Evolutionary conservation across 2,113 vertebrate species (phyloP).

Genomic region (Corydoras maculifer): DNA sequence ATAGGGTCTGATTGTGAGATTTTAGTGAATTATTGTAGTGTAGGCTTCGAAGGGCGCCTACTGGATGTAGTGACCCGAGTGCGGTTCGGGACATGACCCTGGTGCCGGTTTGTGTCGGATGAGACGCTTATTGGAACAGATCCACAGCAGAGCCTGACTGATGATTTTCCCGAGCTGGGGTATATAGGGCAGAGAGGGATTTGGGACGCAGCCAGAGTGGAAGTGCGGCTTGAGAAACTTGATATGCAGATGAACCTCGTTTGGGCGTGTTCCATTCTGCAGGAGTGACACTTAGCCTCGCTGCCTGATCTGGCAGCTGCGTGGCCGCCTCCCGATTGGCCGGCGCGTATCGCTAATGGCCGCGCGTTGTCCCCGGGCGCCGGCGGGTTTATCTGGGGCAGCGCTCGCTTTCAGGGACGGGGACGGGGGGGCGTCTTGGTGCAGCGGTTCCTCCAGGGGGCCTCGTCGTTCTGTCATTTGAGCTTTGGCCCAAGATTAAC

Average conservation of each 20-base stretch:
- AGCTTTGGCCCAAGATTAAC: slow-evolving; percentile 33
- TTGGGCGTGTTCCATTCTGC: not conserved
- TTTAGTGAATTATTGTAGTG: not conserved
- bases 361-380: not conserved
- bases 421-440: slow-evolving; percentile 2
- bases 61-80: not conserved
- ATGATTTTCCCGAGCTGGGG: slow-evolving; percentile 23
- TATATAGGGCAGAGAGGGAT: not conserved
- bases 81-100: not conserved
- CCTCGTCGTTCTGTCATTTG: slow-evolving; percentile 9
- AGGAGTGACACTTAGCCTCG: not conserved
- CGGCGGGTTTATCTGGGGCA: slow-evolving; percentile 34
- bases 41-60: not conserved
- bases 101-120: not conserved
- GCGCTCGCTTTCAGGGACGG: slow-evolving; percentile 17
- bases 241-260: too few species aligned
- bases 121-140: not conserved
- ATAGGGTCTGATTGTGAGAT: too few species aligned
- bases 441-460: slow-evolving; percentile 16
- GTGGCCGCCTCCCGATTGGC: slow-evolving; percentile 20
- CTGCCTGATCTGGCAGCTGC: slow-evolving; percentile 6
- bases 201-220: slow-evolving; percentile 2
- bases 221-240: not conserved
- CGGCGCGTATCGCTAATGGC: not conserved
- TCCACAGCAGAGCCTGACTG: slow-evolving; percentile 13